These are phyloP conservation scores for Hololepta plana DNA, from an alignment of 2,888 invertebrate species.

Conservation along the genomic window DNA sequence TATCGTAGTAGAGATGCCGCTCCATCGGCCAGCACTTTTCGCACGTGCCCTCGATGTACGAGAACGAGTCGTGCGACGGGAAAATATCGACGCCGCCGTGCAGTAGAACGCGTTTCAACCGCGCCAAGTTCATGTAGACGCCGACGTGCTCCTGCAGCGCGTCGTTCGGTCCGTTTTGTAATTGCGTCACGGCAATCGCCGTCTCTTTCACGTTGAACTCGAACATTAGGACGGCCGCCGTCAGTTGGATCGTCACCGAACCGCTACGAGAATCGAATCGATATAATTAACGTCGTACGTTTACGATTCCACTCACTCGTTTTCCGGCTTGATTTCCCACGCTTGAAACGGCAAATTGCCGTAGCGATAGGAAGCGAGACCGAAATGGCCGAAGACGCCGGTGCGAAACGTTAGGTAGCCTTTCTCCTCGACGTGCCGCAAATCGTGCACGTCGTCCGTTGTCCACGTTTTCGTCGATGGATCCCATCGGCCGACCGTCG, in stretches of 20 bases:
- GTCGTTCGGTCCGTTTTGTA: conserved; percentile 44
- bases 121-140: conserved; percentile 37
- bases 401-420: conserved; percentile 58
- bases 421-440: conserved; percentile 72
- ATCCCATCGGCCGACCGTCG: conserved; percentile 23
- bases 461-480: conserved; percentile 17
- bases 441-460: conserved; percentile 19
- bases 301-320: conserved; percentile 25
- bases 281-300: not conserved
- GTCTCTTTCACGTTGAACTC: conserved; percentile 34
- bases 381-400: conserved; percentile 47
- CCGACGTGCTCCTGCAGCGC: conserved; percentile 41
- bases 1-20: conserved; percentile 58
- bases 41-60: conserved; percentile 47
- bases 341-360: conserved; percentile 71
- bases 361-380: conserved; percentile 54
- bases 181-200: conserved; percentile 24
- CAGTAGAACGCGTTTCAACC: conserved; percentile 34
- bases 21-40: conserved; percentile 57
- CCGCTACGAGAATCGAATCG: conserved; percentile 23
- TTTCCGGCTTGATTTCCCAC: conserved; percentile 60
- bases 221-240: conserved; percentile 34
- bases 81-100: conserved; percentile 65
- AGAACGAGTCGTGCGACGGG: conserved; percentile 58
- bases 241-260: conserved; percentile 34